Evolutionary conservation across 2,888 invertebrate genomes (phyloP), one percentile per base, ranked within the genome.

Genomic region (Pheosia gnoma): DNA sequence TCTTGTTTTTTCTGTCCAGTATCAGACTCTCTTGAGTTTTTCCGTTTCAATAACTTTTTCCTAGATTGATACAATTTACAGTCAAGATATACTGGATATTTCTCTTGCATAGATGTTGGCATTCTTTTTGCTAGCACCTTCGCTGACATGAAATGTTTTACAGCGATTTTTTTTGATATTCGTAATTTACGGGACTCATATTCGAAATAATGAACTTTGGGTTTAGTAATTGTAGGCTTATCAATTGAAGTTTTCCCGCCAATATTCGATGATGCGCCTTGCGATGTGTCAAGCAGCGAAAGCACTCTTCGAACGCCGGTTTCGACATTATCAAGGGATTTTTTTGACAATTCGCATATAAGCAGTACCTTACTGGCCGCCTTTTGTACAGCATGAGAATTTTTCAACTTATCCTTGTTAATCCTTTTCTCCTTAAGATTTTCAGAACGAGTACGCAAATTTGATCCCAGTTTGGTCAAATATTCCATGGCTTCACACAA

Each of bases 341-440:
- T 91, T 79, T 90, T 93, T 53, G 94, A 93, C 68, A 93, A 81
- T 72, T 92, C 87, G 73, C 94, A 94, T 67, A 94, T 91, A 13
- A 88, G 73, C 55, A 93, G 82, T 7, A 94, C 87, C 77, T 93
- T 94, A 61, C 79, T 83, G 5, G 90, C 90, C 8, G 90, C 89
- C 79, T 90, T 92, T 66, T 88, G 86, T 3, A 94, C 83, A 36
- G 92, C 92, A 65, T 91, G 88, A 1, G 82, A 68, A 75, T 91
- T 93, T 71, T 76, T 85, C 59, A 94, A 73, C 60, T 88, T 91
- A 7, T 84, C 85, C 74, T 83, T 88, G 45, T 78, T 73, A 66
- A 93, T 88, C 78, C 83, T 87, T 66, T 89, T 91, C 47, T 88
- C 84, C 67, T 84, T 89, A 9, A 94, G 65, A 59, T 81, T 88